phyloP scores from a whole-genome alignment of 2,797 vertebrate genomes.

The Pelodytes ibericus region DNA sequence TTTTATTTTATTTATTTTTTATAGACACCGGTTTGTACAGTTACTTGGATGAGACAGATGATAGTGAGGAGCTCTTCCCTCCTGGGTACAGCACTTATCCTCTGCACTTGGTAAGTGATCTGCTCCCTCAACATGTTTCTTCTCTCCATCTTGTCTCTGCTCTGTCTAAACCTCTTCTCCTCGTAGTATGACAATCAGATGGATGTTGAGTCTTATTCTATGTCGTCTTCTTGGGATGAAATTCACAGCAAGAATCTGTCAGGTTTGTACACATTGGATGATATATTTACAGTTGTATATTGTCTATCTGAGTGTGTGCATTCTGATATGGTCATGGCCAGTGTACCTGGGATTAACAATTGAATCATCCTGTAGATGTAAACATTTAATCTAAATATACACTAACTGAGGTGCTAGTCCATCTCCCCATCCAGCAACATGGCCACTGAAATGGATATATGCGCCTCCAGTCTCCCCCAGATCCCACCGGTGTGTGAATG shows the following conservation, averaged over 20 bases:
- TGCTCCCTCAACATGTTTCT: neutral
- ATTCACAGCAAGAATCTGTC: conserved; percentile 37
- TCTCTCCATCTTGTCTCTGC: neutral
- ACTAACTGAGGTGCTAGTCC: too few species aligned
- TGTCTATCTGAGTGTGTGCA: too few species aligned
- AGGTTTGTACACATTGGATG: conserved; percentile 19
- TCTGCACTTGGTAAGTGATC: conserved; percentile 31
- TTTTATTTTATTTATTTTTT: neutral
- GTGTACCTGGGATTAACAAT: too few species aligned
- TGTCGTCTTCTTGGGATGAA: conserved; percentile 31
- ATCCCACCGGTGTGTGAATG: too few species aligned
- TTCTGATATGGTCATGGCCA: too few species aligned
- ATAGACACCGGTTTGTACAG: conserved; percentile 40
- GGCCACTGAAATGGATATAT: too few species aligned
- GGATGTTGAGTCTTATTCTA: conserved; percentile 33
- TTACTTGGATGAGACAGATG: conserved; percentile 36
- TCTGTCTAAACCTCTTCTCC: conserved; percentile 14
- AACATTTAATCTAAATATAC: too few species aligned
- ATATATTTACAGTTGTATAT: neutral
- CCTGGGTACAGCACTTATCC: conserved; percentile 18
- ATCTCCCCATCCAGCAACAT: too few species aligned
- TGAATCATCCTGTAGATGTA: too few species aligned
- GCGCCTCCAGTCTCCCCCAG: too few species aligned
- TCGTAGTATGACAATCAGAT: conserved; percentile 30
- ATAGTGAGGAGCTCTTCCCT: conserved; percentile 19